A percentile compares a stretch with the other conserved stretches of the same genome.
Conservation (phyloP, 2,888 invertebrate genomes). For the Hirtodrosophila confusa region DNA sequence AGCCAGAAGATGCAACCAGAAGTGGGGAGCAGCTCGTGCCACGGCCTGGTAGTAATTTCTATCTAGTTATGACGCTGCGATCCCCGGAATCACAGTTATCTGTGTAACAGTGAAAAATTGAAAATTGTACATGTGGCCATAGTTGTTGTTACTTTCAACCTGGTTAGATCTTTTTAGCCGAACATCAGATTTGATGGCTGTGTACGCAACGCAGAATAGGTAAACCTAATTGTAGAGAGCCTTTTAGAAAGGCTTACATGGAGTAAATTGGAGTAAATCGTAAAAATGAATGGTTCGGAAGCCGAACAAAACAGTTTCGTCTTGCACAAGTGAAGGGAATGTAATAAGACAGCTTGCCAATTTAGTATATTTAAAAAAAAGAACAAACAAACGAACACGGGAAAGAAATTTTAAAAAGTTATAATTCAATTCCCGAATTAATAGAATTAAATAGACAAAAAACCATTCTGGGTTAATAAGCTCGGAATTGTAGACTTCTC, state of each 20-base stretch:
- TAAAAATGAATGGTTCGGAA: slow-evolving; percentile 47
- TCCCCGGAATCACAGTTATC: slow-evolving; percentile 71
- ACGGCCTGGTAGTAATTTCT: slow-evolving; percentile 62
- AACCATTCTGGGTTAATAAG: too few species aligned
- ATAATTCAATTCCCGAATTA: too few species aligned
- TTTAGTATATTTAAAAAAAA: not conserved
- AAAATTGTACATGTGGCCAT: slow-evolving; percentile 69
- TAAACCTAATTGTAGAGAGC: slow-evolving; percentile 29
- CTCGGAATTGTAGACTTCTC: too few species aligned
- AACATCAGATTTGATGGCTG: slow-evolving; percentile 21
- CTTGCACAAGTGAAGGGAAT: slow-evolving; percentile 26
- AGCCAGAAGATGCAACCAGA: slow-evolving; percentile 1
- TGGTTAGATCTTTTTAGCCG: slow-evolving; percentile 17
- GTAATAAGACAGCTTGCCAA: not conserved
- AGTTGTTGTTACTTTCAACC: slow-evolving; percentile 19
- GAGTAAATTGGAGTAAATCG: slow-evolving; percentile 20
- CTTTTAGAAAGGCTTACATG: slow-evolving; percentile 48
- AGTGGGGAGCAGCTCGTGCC: slow-evolving; percentile 54
- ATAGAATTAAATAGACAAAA: too few species aligned
- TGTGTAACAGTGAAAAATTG: slow-evolving; percentile 77
- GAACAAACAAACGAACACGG: not conserved
- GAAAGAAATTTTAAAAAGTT: too few species aligned
- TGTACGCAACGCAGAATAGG: slow-evolving; percentile 45
- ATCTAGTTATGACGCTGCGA: slow-evolving; percentile 68
- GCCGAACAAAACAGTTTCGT: slow-evolving; percentile 36